Evolutionary conservation across 2,888 invertebrate genomes (phyloP), one percentile per base, ranked within the genome.

Genomic region (Drosophila paranaensis): DNA sequence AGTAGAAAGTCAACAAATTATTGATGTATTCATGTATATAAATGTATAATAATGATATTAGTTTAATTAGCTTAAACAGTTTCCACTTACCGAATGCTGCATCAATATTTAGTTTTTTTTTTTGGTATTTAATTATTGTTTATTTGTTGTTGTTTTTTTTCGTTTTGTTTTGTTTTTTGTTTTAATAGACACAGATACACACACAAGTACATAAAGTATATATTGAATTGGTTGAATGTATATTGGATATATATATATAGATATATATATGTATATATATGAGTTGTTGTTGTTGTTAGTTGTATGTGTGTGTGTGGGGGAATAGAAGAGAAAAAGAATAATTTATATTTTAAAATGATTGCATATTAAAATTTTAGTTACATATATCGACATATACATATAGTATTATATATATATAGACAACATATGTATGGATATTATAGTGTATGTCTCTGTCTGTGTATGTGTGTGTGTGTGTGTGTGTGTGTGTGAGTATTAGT

Each of bases 81-180:
- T 75, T 55, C 39, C 60, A 88, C 83, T 84, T 84, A 84, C 83
- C 83, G 83, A 88, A 60, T 88, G 83, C 83, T 84, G 83, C 69
- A 63, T 30, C 56, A 42, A 6, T 67, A 68, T 72, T 60, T 33
- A 20, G 58, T 43, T 25, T 65, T 11, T 68, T 46, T 46, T 51
- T 40, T 43, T 20, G 11, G 46, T 63, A 60, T 63, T 48, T 63
- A 67, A 62, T 62, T 63, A 43, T 57, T 25, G 16, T 63, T 9
- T 56, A 11, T 61, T 70, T 61, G 51, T 48, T 51, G 35, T 56
- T 55, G 51, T 51, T 46, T 56, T 51, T 46, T 56, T 43, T 45
- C 33, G 13, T 57, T 27, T 20, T 20, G 20, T 20, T 20, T 20
- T 20, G 42, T 56, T 20, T 20, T 20, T 43, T 45, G 54, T 25